These are phyloP conservation scores for Caenorhabditis sp. DNA, from an alignment of 2,888 invertebrate genomes.

Conservation along the genomic window DNA sequence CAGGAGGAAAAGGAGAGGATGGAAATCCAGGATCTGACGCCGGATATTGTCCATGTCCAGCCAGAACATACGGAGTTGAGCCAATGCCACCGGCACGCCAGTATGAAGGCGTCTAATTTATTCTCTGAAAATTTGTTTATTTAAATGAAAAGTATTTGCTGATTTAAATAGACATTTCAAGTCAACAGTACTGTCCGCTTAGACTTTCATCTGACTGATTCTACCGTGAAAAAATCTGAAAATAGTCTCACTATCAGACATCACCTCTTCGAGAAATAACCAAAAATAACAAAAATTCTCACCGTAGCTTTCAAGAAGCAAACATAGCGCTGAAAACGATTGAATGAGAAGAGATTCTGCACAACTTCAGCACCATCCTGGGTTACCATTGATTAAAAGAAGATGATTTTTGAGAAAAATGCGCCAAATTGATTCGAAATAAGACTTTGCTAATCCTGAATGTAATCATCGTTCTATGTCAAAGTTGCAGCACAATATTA, in stretches of 20 bases:
- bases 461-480: constrained; percentile 15
- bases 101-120: constrained; percentile 24
- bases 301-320: no score
- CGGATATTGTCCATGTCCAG: constrained; percentile 52
- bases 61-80: constrained; percentile 34
- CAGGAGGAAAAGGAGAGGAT: constrained; percentile 28
- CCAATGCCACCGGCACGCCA: constrained; percentile 43
- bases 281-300: no score
- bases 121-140: constrained; percentile 1
- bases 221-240: no score
- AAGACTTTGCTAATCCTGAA: constrained; percentile 1
- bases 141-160: background rate
- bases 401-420: constrained; percentile 10
- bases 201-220: no score
- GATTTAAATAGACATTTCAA: background rate
- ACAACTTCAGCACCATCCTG: no score
- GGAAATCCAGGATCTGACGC: constrained; percentile 41
- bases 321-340: no score
- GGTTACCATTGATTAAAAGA: background rate
- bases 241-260: no score
- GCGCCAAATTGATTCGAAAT: constrained; percentile 22
- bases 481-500: constrained; percentile 16
- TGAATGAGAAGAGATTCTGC: no score
- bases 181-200: no score
- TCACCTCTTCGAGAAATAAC: no score